These are phyloP conservation scores for Ameiurus melas DNA, from an alignment of 2,113 vertebrate genomes.

Conservation along the genomic window DNA sequence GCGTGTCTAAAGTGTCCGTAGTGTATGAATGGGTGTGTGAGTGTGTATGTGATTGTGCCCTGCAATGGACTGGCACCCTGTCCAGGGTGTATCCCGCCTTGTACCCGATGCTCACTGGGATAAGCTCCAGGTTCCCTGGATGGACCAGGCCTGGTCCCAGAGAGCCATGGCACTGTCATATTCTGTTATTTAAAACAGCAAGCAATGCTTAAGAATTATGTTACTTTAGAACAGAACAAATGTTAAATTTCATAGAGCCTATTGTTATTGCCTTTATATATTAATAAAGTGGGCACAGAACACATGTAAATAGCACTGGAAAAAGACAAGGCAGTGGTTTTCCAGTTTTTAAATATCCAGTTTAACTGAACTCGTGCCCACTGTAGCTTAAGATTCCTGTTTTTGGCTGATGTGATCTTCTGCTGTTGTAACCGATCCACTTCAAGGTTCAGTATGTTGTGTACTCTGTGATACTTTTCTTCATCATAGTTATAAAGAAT, in stretches of 20 bases:
- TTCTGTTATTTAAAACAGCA: background rate
- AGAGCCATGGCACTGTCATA: background rate
- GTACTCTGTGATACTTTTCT: background rate
- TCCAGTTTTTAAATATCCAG: too few species aligned
- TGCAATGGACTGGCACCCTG: too few species aligned
- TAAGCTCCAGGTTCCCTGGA: too few species aligned
- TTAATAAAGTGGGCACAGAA: background rate
- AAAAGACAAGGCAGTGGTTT: background rate
- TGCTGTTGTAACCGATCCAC: too few species aligned
- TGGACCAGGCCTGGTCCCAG: background rate
- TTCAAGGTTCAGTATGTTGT: background rate
- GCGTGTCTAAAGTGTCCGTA: too few species aligned
- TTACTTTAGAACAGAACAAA: background rate
- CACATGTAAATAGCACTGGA: background rate
- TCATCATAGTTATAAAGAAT: background rate
- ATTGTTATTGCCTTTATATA: background rate
- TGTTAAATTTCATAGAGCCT: background rate
- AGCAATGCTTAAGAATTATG: background rate
- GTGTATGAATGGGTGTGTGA: too few species aligned
- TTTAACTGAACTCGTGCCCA: background rate
- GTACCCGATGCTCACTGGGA: too few species aligned
- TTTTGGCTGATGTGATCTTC: background rate
- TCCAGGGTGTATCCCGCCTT: too few species aligned
- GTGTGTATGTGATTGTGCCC: too few species aligned
- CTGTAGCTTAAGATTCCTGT: background rate